Percentiles rank a stretch among this genome's conserved stretches.
Evolutionary conservation across 2,113 vertebrate species (phyloP).

Genomic region (Pygoscelis adeliae): DNA sequence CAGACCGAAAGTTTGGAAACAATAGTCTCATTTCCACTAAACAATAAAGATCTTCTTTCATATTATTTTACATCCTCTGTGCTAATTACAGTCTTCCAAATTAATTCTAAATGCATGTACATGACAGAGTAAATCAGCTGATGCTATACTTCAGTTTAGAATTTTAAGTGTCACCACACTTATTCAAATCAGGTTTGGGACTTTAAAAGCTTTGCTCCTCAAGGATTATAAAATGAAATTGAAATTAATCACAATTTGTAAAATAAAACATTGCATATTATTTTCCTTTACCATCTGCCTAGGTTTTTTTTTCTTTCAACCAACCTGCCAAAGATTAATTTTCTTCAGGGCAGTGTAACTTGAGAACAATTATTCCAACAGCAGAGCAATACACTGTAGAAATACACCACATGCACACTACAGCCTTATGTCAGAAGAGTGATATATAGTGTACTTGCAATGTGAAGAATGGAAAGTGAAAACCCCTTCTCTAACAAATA

Average conservation of each 20-base stretch:
- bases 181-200: neutral
- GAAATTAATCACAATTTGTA: slow-evolving; percentile 48
- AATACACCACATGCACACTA: neutral
- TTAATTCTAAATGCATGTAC: neutral
- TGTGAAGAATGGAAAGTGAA: neutral
- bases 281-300: slow-evolving; percentile 46
- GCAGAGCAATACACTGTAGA: neutral
- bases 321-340: slow-evolving; percentile 31
- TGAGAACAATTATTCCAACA: neutral
- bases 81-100: neutral
- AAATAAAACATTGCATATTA: slow-evolving; percentile 3
- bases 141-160: neutral
- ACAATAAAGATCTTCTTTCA: neutral
- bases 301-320: neutral
- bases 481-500: neutral
- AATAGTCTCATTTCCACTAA: neutral
- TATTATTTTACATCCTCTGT: neutral
- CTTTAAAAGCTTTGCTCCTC: slow-evolving; percentile 1
- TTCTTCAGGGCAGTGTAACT: neutral
- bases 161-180: neutral
- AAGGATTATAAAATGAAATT: slow-evolving; percentile 29
- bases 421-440: neutral
- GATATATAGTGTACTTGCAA: neutral
- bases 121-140: neutral
- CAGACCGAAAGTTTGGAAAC: neutral